These are phyloP conservation scores for Papilio helenus DNA, from an alignment of 1,140 invertebrate species.

Conservation along the genomic window DNA sequence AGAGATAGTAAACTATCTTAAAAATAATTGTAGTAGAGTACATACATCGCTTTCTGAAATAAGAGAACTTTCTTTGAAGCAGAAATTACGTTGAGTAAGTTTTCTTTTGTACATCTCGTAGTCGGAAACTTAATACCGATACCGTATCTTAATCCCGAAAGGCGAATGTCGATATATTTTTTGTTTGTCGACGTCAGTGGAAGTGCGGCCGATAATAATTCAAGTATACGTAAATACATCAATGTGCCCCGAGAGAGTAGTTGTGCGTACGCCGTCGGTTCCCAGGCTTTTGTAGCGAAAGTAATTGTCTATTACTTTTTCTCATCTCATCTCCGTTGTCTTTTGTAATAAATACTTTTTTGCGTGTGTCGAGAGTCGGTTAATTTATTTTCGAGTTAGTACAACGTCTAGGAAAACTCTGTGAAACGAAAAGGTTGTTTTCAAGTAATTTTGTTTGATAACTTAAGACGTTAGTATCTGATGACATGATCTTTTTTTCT, in stretches of 20 bases:
- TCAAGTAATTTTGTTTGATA: not conserved
- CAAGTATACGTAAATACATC: constrained; percentile 12
- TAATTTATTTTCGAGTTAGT: constrained; percentile 14
- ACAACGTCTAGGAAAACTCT: not conserved
- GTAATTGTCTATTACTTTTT: constrained; percentile 38
- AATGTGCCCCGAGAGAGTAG: constrained; percentile 23
- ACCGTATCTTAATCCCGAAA: constrained; percentile 16
- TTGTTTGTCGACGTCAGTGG: not conserved
- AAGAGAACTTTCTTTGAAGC: not conserved
- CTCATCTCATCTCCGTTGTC: constrained; percentile 29
- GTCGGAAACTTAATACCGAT: constrained; percentile 16
- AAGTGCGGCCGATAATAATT: constrained; percentile 16
- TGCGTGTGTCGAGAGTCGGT: constrained; percentile 6
- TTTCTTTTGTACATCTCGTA: not conserved
- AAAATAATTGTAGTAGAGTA: not conserved
- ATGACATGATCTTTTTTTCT: not conserved
- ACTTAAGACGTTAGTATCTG: not conserved
- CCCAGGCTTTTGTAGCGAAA: constrained; percentile 28
- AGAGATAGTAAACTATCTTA: not conserved
- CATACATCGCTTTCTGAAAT: not conserved
- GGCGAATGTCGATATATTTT: constrained; percentile 5
- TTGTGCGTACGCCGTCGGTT: constrained; percentile 2
- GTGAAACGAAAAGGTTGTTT: not conserved
- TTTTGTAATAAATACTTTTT: constrained; percentile 34
- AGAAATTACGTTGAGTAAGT: constrained; percentile 7